A percentile compares a stretch with the other conserved stretches of the same genome.
Conservation (phyloP, 2,888 invertebrate genomes). For the Thereva nobilitata region DNA sequence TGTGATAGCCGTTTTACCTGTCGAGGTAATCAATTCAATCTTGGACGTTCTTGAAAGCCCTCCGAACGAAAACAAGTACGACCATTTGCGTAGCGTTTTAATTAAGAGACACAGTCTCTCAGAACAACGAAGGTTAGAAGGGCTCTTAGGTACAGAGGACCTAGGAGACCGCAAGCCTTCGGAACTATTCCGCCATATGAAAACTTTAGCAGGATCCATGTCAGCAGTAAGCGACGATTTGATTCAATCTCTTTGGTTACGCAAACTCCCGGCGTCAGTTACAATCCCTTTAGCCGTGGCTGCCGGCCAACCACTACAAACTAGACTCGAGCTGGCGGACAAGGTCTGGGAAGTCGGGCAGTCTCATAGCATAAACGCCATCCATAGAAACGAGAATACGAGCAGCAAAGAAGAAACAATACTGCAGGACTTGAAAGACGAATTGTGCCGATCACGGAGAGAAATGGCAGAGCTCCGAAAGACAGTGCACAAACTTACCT, state of each 20-base stretch:
- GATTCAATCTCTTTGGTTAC: not conserved
- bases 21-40: not conserved
- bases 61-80: not conserved
- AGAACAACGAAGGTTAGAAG: constrained; percentile 8
- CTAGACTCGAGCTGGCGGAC: too few relatives aligned
- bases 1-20: not conserved
- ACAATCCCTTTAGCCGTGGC: too few relatives aligned
- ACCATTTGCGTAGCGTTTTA: not conserved
- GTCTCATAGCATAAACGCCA: too few relatives aligned
- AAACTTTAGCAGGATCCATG: not conserved
- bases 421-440: too few relatives aligned
- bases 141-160: not conserved
- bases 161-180: constrained; percentile 10
- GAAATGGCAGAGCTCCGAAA: too few relatives aligned
- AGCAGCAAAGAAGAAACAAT: too few relatives aligned
- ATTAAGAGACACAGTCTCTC: not conserved
- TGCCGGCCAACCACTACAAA: too few relatives aligned
- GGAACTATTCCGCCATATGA: not conserved
- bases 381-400: too few relatives aligned
- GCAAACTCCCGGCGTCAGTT: not conserved
- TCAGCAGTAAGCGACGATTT: not conserved
- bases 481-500: too few relatives aligned
- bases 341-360: too few relatives aligned
- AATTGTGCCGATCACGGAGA: too few relatives aligned
- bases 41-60: not conserved